phyloP scores from a whole-genome alignment of 2,797 vertebrate species.

The Bradypodion ventrale region DNA sequence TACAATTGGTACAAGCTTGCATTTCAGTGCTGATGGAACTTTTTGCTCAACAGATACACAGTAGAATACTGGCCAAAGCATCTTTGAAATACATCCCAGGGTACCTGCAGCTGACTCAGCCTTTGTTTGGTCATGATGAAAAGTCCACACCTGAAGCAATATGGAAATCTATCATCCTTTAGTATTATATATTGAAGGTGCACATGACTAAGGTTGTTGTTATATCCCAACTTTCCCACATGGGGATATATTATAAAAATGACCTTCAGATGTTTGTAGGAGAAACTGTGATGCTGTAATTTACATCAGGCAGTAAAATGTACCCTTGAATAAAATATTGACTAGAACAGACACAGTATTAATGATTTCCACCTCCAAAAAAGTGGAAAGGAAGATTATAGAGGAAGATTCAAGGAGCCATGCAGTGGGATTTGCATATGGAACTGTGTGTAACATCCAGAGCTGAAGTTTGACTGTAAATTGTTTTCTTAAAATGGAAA shows the following conservation, averaged over 20 bases:
- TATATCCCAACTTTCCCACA: constrained; percentile 33
- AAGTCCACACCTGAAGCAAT: background rate
- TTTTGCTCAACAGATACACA: no score
- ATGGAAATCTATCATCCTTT: background rate
- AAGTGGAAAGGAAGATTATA: no score
- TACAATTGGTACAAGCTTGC: no score
- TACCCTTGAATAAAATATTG: constrained; percentile 47
- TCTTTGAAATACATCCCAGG: background rate
- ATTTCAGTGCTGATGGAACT: no score
- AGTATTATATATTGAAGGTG: background rate
- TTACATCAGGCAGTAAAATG: constrained; percentile 50
- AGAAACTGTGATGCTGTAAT: background rate
- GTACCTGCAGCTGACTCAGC: background rate
- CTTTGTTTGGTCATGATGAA: background rate
- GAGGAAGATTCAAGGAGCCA: background rate
- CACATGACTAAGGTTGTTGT: constrained; percentile 15
- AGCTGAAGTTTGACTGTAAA: constrained; percentile 26
- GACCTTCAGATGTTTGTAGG: constrained; percentile 40
- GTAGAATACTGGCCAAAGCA: no score
- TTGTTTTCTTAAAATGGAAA: constrained; percentile 14
- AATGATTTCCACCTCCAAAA: background rate
- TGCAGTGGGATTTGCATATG: background rate
- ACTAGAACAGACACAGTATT: constrained; percentile 29
- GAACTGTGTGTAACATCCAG: constrained; percentile 12
- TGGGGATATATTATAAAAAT: constrained; percentile 43